Evolutionary conservation across 2,888 invertebrate species (phyloP).

Genomic region (Drosophila lutescens): DNA sequence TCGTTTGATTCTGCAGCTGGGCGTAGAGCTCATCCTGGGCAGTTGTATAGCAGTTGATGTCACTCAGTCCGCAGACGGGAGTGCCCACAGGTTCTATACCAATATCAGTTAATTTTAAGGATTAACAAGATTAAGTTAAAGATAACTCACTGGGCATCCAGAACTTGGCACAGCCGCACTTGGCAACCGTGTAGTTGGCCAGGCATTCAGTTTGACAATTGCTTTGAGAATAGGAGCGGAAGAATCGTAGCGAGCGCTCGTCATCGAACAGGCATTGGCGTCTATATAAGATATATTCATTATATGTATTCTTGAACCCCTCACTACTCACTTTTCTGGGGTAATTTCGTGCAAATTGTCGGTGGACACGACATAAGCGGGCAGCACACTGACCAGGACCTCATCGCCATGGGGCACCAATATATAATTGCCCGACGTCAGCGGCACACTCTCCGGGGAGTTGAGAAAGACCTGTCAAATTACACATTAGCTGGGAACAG

Average conservation of each 20-base stretch:
- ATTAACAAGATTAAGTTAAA: not conserved
- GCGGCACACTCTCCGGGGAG: constrained; percentile 83
- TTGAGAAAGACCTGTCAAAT: constrained; percentile 80
- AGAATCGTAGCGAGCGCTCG: constrained; percentile 88
- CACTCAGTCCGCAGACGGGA: constrained; percentile 81
- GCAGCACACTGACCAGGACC: constrained; percentile 88
- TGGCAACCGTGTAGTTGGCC: constrained; percentile 87
- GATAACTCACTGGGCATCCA: constrained; percentile 87
- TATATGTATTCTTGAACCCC: not conserved
- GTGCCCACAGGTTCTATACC: constrained; percentile 79
- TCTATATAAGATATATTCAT: constrained; percentile 68
- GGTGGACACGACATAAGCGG: constrained; percentile 90
- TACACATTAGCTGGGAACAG: constrained; percentile 1
- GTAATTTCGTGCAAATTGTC: constrained; percentile 87
- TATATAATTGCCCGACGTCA: constrained; percentile 82
- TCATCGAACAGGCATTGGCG: constrained; percentile 89
- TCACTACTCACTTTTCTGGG: constrained; percentile 82
- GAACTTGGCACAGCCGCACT: constrained; percentile 89
- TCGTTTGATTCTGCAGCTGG: constrained; percentile 78
- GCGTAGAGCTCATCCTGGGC: constrained; percentile 78
- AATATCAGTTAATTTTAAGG: not conserved
- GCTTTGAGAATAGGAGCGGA: constrained; percentile 89
- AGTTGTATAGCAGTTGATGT: constrained; percentile 80
- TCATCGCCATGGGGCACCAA: constrained; percentile 85
- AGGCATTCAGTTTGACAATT: constrained; percentile 91